Evolutionary conservation across 2,113 vertebrate species (phyloP), one percentile per base, ranked within the genome.

Genomic region (Sinocyclocheilus maitianheensis): DNA sequence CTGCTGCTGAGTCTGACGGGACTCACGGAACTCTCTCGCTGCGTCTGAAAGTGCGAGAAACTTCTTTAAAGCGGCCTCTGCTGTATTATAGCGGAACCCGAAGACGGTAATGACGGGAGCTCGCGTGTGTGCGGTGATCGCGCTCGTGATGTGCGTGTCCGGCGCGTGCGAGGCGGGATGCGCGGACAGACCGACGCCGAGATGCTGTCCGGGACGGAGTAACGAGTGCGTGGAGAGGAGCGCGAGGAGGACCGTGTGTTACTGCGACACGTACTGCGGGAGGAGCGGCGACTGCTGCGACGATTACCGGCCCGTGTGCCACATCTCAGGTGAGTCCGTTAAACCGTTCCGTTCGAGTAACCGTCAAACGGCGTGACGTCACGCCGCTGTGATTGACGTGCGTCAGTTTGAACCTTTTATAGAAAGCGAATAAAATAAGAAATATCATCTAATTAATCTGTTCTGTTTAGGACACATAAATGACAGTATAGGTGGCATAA

Each of bases 211-310:
- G 0, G 96, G 96, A 24, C 93, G 96, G 34, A 95, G 96, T 90
- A 97, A 97, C 85, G 91, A 93, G 0, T 97, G 97, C 87, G 94
- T 90, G 78, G 96, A 93, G 2, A 87, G 90, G 5, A 92, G 75
- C 0, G 3, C 46, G 78, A 91, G 85, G 53, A 90, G 89, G 84
- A 90, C 93, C 0, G 92, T 22, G 85, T 97, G 96, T 86, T 97
- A 97, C 93, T 97, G 96, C 30, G 96, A 97, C 81, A 92, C 95
- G 0, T 97, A 97, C 91, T 97, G 97, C 18, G 90, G 94, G 88
- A 95, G 94, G 87, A 96, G 94, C 0, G 93, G 94, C 0, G 97
- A 97, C 93, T 97, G 96, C 91, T 97, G 96, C 22, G 92, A 93
- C 65, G 96, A 97, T 90, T 96, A 96, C 67, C 91, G 75, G 0